A percentile compares a stretch with the other conserved stretches of the same genome.
Evolutionary conservation across 2,888 invertebrate genomes (phyloP).

Genomic region (Athalia cordata): DNA sequence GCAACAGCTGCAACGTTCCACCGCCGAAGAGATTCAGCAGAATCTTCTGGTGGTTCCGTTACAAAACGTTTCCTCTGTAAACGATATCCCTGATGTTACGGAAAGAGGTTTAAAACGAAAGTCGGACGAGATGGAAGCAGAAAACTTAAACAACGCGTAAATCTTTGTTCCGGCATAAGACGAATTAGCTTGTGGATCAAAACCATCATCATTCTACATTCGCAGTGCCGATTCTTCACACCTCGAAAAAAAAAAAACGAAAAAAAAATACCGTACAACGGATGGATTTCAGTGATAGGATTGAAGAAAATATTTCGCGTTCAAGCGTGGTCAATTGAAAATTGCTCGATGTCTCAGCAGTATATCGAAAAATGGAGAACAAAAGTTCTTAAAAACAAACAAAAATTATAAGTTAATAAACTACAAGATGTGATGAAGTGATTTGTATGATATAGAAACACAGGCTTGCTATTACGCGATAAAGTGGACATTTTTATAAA

Average conservation of each 20-base stretch:
- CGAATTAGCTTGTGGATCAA: not conserved
- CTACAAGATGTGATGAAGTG: not conserved
- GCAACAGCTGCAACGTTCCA: conserved; percentile 45
- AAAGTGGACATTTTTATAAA: not conserved
- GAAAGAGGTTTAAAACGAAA: conserved; percentile 70
- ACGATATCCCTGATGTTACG: conserved; percentile 46
- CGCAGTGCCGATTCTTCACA: not conserved
- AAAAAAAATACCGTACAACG: not conserved
- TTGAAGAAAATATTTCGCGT: conserved; percentile 53
- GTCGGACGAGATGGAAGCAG: conserved; percentile 66
- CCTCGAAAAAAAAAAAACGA: no score
- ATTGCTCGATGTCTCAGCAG: conserved; percentile 71
- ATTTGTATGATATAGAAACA: conserved; percentile 1
- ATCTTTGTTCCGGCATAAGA: conserved; percentile 9
- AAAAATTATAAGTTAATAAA: not conserved
- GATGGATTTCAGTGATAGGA: conserved; percentile 17
- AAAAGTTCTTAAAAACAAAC: not conserved
- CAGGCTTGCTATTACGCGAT: not conserved
- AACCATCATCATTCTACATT: not conserved
- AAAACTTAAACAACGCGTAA: conserved; percentile 32
- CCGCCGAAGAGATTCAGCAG: conserved; percentile 51
- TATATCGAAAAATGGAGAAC: conserved; percentile 48
- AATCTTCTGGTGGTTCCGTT: conserved; percentile 14
- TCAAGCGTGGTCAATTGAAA: conserved; percentile 70
- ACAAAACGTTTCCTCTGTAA: not conserved